Evolutionary conservation across 2,797 vertebrate genomes (phyloP), one percentile per base, ranked within the genome.

Genomic region (Apogon hyalosoma): DNA sequence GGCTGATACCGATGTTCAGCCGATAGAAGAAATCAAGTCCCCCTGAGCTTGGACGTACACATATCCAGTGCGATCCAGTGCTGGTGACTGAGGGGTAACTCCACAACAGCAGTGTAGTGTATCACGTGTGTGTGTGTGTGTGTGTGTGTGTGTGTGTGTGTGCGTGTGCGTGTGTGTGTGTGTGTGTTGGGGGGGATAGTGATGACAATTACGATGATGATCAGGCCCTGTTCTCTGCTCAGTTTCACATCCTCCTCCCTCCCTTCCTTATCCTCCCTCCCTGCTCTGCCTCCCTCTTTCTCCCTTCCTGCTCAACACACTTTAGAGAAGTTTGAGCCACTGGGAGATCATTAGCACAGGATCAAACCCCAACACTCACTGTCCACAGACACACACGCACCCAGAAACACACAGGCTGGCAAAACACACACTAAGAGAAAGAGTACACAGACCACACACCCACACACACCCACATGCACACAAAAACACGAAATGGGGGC

Each of bases 311-410:
- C 78, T 86, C 73, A 74, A 62, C 75, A 81, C 76, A 76, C 87
- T 87, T 80, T 82, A 72, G 73, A 84, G 79, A 86, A 82, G 85
- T 90, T 88, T 82, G 83, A 91, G 74, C 90, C 88, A 88, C 88
- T 87, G 89, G 89, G 89, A 92, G 84, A 90, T 92, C 88, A 91
- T 92, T 92, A 92, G 88, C 84, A 88, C 79, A 83, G 84, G 85
- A 92, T 88, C 85, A 92, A 89, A 89, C 88, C 73, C 69, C 63
- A 53, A 63, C 75, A 78, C 64, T 79, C 81, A 79, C 76, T 81
- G 75, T 81, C 75, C 83, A 63, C 69, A 64, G 68, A 70, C 43
- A 47, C 43, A 41, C 39, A 53, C 46, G 47, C 52, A 68, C 43
- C 67, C 57, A 62, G 55, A 63, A 43, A 57, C 21, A 13, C 24